phyloP scores from a whole-genome alignment of 2,113 vertebrate genomes.

The Petrocephalus zakoni region DNA sequence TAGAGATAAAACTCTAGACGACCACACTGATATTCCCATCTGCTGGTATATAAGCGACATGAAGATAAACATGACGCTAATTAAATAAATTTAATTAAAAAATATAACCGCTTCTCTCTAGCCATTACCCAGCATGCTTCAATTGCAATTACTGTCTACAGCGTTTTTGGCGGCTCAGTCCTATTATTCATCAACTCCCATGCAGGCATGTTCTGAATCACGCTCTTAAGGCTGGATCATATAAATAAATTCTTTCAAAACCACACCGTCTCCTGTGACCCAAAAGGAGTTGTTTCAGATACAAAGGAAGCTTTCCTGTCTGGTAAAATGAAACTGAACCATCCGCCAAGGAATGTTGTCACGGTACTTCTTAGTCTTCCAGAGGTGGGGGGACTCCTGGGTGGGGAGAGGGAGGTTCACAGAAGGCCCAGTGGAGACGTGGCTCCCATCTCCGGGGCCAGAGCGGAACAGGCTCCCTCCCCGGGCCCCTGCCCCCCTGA shows the following conservation, averaged over 20 bases:
- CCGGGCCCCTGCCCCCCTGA: not conserved
- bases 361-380: not conserved
- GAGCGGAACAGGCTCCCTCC: not conserved
- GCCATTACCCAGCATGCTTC: not conserved
- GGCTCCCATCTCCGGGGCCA: not conserved
- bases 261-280: not conserved
- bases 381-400: not conserved
- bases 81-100: not conserved
- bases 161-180: not conserved
- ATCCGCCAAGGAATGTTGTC: not conserved
- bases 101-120: not conserved
- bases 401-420: not conserved
- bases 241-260: slow-evolving; percentile 3
- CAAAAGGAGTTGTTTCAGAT: not conserved
- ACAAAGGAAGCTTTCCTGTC: not conserved
- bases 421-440: not conserved
- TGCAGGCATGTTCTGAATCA: not conserved
- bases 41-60: not conserved
- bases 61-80: not conserved
- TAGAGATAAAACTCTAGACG: not conserved
- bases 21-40: not conserved
- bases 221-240: not conserved
- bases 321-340: not conserved
- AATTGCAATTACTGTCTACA: not conserved
- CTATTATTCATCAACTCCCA: not conserved